These are phyloP conservation scores for Astreopora myriophthalma DNA, from an alignment of 64 coral and sea anemone species.

Conservation along the genomic window DNA sequence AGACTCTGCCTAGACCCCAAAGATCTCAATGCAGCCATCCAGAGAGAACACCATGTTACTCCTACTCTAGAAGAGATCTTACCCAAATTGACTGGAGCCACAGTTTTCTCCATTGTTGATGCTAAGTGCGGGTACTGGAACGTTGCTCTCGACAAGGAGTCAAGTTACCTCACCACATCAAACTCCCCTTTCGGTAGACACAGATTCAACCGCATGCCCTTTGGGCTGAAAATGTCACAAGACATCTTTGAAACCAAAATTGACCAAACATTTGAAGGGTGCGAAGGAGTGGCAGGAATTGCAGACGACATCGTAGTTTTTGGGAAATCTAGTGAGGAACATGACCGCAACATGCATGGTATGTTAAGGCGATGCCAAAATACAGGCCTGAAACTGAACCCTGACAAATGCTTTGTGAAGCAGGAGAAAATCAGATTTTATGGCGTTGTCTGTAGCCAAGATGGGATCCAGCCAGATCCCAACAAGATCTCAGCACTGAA, in stretches of 20 bases:
- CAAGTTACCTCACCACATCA: conserved; percentile 33
- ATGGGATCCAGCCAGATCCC: conserved; percentile 16
- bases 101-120: conserved; percentile 21
- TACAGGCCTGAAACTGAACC: conserved; percentile 10
- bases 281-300: conserved; percentile 12
- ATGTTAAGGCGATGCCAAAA: conserved; percentile 5
- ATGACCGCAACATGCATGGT: conserved; percentile 15
- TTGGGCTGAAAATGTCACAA: conserved; percentile 45
- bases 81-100: conserved; percentile 11
- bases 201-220: conserved; percentile 48
- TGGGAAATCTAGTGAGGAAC: background rate
- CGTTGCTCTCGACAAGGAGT: conserved; percentile 31
- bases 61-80: conserved; percentile 59
- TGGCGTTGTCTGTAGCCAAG: background rate
- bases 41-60: conserved; percentile 32
- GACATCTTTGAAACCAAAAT: conserved; percentile 53
- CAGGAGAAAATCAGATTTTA: conserved; percentile 33
- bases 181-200: conserved; percentile 45
- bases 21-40: conserved; percentile 55
- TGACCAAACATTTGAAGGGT: conserved; percentile 56
- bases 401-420: conserved; percentile 36
- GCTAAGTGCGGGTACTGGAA: conserved; percentile 52
- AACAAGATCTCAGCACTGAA: conserved; percentile 16
- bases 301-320: too few relatives aligned
- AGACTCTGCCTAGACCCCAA: conserved; percentile 54